phyloP scores from a whole-genome alignment of 1,140 invertebrate genomes.

The Coelopa frigida region DNA sequence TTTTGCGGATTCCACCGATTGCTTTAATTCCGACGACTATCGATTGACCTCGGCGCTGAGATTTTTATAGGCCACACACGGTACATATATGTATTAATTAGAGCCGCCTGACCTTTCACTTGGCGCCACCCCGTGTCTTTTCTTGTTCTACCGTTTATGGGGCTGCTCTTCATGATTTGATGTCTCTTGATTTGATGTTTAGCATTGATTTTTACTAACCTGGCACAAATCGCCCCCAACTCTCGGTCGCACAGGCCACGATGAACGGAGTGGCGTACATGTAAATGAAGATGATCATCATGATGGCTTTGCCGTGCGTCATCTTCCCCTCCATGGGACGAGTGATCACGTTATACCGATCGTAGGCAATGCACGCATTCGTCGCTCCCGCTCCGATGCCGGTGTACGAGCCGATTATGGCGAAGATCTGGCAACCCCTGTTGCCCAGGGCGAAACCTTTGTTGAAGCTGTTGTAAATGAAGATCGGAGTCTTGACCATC shows the following conservation, averaged over 20 bases:
- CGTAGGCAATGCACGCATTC: constrained; percentile 52
- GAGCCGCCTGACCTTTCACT: too few relatives aligned
- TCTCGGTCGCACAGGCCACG: constrained; percentile 64
- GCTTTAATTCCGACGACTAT: too few relatives aligned
- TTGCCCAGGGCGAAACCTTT: constrained; percentile 66
- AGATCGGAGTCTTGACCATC: constrained; percentile 73
- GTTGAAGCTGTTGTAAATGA: constrained; percentile 63
- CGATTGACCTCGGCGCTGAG: too few relatives aligned
- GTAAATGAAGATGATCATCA: constrained; percentile 68
- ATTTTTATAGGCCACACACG: too few relatives aligned
- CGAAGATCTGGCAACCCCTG: constrained; percentile 72
- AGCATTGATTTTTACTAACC: too few relatives aligned
- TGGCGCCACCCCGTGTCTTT: too few relatives aligned
- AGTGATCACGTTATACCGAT: constrained; percentile 67
- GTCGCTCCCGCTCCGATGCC: constrained; percentile 76
- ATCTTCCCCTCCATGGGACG: constrained; percentile 74
- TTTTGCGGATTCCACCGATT: too few relatives aligned
- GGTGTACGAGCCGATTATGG: constrained; percentile 67
- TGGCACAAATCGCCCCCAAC: constrained; percentile 77
- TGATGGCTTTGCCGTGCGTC: constrained; percentile 64
- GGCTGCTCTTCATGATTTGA: too few relatives aligned
- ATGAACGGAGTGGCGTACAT: constrained; percentile 72
- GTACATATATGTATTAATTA: too few relatives aligned
- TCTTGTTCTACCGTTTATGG: too few relatives aligned
- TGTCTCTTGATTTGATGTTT: too few relatives aligned